A percentile compares a stretch with the other conserved stretches of the same genome.
phyloP scores from a whole-genome alignment of 2,797 vertebrate species.

The Sebastes reedi region DNA sequence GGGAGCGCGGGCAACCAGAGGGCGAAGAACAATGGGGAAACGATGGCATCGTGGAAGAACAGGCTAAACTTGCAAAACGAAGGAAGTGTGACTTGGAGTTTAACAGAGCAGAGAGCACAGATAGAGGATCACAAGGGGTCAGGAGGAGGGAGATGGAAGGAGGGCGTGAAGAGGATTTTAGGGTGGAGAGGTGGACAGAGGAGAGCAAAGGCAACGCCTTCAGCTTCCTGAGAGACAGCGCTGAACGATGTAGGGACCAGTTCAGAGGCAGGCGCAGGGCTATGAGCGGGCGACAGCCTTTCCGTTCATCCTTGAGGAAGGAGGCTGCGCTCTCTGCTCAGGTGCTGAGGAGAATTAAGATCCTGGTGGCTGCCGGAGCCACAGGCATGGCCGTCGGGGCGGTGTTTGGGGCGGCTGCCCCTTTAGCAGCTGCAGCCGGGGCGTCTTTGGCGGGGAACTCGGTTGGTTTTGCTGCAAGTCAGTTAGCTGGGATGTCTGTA shows the following conservation, averaged over 20 bases:
- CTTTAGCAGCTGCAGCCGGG: conserved; percentile 76
- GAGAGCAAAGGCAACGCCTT: conserved; percentile 33
- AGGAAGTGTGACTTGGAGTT: conserved; percentile 64
- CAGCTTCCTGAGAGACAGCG: conserved; percentile 35
- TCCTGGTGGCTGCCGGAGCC: conserved; percentile 75
- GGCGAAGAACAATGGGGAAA: conserved; percentile 17
- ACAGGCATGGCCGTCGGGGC: conserved; percentile 79
- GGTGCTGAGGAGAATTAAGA: conserved; percentile 75
- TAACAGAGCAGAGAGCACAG: not conserved
- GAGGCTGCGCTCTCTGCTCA: conserved; percentile 72
- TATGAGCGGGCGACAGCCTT: conserved; percentile 5
- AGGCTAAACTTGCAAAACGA: conserved; percentile 42
- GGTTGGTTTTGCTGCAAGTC: conserved; percentile 64
- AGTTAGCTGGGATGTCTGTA: conserved; percentile 69
- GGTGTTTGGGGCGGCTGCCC: conserved; percentile 71
- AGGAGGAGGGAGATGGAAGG: conserved; percentile 12
- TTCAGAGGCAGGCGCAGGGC: conserved; percentile 29
- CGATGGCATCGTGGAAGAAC: not conserved
- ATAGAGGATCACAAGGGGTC: not conserved
- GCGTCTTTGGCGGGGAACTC: conserved; percentile 73
- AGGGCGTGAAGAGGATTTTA: conserved; percentile 22
- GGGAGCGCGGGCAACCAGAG: conserved; percentile 45
- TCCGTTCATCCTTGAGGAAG: conserved; percentile 50
- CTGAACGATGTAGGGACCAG: conserved; percentile 21
- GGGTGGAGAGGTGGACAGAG: conserved; percentile 56